Evolutionary conservation across 2,797 vertebrate genomes (phyloP), one percentile per base, ranked within the genome.

Genomic region (Malacoraja senta): DNA sequence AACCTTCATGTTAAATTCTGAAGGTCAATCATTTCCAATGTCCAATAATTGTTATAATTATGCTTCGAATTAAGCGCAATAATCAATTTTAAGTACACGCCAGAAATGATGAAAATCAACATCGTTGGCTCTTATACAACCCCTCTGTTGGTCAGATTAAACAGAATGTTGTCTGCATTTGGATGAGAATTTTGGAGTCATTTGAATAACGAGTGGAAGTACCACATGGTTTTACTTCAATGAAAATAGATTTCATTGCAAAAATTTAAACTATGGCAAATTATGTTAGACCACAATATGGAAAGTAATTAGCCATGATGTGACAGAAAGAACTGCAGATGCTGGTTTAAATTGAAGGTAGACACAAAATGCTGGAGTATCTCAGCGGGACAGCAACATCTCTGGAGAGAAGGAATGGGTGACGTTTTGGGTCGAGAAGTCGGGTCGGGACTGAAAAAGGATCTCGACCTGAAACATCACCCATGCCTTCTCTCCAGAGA

Each of bases 221-320:
- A 3, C 8, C 24, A 29, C 6, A n/a, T 76, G 90, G 24, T 74
- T 72, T 53, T 44, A 74, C 65, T 72, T 9, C 90, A 74, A 29
- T 32, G 21, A 76, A 92, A 94, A 44, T 94, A 95, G 95, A 94
- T 94, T 94, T 94, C 53, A 94, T 94, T 94, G 95, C 93, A 94
- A 95, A 94, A 6, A 53, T 53, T 53, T 53, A 53, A 53, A 53
- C 44, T 53, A 53, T 94, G 7, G 35, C 94, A 94, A 94, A 94
- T 94, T 95, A 94, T 95, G 94, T 93, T 93, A 92, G 94, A 93
- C 94, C 94, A 94, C 93, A 93, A 93, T 74, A 90, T 29, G 93
- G 94, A 93, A 94, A 94, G 86, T 93, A 93, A 94, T 94, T 95
- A 94, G 93, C 94, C 44, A 53, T 53, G 44, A 53, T 53, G 44